Evolutionary conservation across 2,888 invertebrate genomes (phyloP).

Genomic region (Pheosia tremula): DNA sequence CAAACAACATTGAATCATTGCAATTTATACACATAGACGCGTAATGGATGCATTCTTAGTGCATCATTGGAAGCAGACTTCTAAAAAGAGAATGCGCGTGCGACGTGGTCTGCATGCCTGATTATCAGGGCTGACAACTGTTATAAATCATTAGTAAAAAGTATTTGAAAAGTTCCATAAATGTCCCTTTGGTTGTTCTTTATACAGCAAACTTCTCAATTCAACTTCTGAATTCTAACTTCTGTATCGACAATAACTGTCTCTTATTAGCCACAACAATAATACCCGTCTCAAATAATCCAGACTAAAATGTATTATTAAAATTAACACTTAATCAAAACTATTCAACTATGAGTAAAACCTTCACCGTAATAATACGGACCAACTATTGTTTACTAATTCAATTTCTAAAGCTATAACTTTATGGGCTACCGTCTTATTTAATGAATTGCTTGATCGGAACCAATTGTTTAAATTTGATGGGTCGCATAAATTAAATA

Average conservation of each 20-base stretch:
- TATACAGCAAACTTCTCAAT: no score
- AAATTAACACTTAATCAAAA: no score
- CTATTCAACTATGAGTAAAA: no score
- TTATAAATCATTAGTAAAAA: not conserved
- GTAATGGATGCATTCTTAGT: constrained; percentile 61
- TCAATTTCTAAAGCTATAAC: not conserved
- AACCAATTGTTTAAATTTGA: not conserved
- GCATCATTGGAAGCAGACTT: constrained; percentile 61
- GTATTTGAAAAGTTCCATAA: no score
- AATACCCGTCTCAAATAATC: not conserved
- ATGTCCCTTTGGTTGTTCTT: no score
- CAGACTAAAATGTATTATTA: not conserved
- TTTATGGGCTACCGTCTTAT: no score
- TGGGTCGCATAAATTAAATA: not conserved
- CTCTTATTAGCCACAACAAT: no score
- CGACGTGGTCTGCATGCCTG: constrained; percentile 57
- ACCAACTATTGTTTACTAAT: not conserved
- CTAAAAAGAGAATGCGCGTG: constrained; percentile 67
- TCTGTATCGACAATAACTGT: no score
- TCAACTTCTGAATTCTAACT: no score
- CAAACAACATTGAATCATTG: constrained; percentile 40
- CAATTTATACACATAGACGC: constrained; percentile 42
- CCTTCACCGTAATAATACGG: no score
- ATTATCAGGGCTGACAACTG: constrained; percentile 49
- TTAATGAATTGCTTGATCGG: not conserved